These are phyloP conservation scores for Nixonia krombeini DNA, from an alignment of 1,140 invertebrate genomes.

Conservation along the genomic window DNA sequence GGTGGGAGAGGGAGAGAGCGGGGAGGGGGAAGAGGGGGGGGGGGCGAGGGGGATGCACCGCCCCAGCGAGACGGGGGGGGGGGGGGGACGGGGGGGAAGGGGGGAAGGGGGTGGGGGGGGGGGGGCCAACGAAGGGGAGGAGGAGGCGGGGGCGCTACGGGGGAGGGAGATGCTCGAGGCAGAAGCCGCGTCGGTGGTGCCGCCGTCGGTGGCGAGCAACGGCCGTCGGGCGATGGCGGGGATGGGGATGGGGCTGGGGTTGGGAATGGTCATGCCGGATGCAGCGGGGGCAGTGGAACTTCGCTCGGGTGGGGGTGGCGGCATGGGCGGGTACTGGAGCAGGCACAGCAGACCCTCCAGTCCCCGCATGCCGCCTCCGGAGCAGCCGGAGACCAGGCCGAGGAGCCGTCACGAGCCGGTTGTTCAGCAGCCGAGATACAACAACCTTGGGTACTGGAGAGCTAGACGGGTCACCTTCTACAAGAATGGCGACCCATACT, in stretches of 20 bases:
- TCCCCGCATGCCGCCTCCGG: slow-evolving; percentile 73
- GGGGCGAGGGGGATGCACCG: no score
- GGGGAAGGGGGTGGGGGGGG: slow-evolving; percentile 50
- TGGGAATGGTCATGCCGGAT: slow-evolving; percentile 65
- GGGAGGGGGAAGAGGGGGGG: no score
- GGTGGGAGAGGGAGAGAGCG: no score
- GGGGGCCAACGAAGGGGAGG: slow-evolving; percentile 41
- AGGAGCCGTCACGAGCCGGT: slow-evolving; percentile 69
- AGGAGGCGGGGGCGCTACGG: slow-evolving; percentile 49
- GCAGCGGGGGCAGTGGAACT: slow-evolving; percentile 59
- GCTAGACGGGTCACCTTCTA: slow-evolving; percentile 90
- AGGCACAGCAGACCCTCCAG: slow-evolving; percentile 72
- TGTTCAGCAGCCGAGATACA: slow-evolving; percentile 74
- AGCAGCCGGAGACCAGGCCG: slow-evolving; percentile 69
- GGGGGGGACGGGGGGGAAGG: slow-evolving; percentile 49
- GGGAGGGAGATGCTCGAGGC: slow-evolving; percentile 50
- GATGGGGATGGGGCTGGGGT: slow-evolving; percentile 41
- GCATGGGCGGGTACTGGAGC: slow-evolving; percentile 74
- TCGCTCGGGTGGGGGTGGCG: slow-evolving; percentile 60
- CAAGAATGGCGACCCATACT: slow-evolving; percentile 93
- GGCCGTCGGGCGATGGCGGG: slow-evolving; percentile 39
- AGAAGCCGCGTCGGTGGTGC: slow-evolving; percentile 38
- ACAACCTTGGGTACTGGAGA: slow-evolving; percentile 88
- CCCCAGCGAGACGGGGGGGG: no score
- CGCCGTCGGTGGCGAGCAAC: slow-evolving; percentile 34